Evolutionary conservation across 2,888 invertebrate genomes (phyloP).

Genomic region (Diaperis boleti): DNA sequence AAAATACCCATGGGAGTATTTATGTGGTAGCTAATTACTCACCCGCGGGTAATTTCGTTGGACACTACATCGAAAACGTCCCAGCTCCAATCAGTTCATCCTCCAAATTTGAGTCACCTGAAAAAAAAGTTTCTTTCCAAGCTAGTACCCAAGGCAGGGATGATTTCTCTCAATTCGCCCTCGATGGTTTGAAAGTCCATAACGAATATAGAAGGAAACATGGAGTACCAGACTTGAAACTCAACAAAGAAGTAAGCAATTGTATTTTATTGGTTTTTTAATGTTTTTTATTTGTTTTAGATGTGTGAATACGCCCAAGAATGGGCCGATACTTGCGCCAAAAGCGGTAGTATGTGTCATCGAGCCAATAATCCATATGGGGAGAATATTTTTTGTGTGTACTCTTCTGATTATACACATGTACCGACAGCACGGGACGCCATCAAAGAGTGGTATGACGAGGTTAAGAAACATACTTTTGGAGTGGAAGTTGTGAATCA

Average conservation of each 20-base stretch:
- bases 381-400: conserved; percentile 72
- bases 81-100: conserved; percentile 67
- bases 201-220: conserved; percentile 74
- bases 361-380: conserved; percentile 74
- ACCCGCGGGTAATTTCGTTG: conserved; percentile 90
- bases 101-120: background rate
- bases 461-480: conserved; percentile 69
- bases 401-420: conserved; percentile 69
- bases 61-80: conserved; percentile 81
- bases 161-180: conserved; percentile 60
- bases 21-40: conserved; percentile 92
- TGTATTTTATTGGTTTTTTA: too few species aligned
- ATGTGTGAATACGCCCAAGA: conserved; percentile 75
- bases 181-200: conserved; percentile 71
- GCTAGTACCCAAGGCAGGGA: conserved; percentile 49
- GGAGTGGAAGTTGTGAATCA: conserved; percentile 69
- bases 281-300: conserved; percentile 62
- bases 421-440: conserved; percentile 69
- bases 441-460: conserved; percentile 72
- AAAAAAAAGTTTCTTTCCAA: conserved; percentile 51
- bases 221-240: conserved; percentile 69
- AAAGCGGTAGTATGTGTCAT: conserved; percentile 74
- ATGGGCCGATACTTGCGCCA: conserved; percentile 79
- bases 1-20: conserved; percentile 78
- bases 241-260: conserved; percentile 67